phyloP scores from a whole-genome alignment of 2,797 vertebrate genomes.

The Phrynocephalus guinanensis region DNA sequence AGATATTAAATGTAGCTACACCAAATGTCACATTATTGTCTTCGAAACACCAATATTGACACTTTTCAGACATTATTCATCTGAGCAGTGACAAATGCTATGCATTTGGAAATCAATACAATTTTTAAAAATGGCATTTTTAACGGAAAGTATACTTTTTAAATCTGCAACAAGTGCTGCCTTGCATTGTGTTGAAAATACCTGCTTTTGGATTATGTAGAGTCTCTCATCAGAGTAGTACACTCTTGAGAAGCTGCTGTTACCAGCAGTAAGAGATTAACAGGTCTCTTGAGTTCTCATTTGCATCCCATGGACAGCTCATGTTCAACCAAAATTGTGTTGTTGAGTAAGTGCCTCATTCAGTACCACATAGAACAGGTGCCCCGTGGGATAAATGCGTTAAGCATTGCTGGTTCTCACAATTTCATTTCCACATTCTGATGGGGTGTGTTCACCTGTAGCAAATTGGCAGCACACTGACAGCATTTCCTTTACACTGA shows the following conservation, averaged over 20 bases:
- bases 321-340: neutral
- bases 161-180: neutral
- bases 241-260: neutral
- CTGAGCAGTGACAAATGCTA: neutral
- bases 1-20: neutral
- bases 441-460: constrained; percentile 34
- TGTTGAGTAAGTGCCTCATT: constrained; percentile 13
- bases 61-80: neutral
- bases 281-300: neutral
- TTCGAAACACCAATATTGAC: neutral
- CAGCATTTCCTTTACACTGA: constrained; percentile 13
- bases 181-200: neutral
- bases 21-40: neutral
- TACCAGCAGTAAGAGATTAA: neutral
- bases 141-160: neutral
- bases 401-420: constrained; percentile 41
- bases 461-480: constrained; percentile 30
- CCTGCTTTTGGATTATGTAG: neutral
- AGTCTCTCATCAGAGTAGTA: neutral
- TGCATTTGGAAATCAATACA: neutral
- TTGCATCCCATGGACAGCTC: neutral
- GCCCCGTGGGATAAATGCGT: constrained; percentile 36
- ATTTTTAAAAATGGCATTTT: no score
- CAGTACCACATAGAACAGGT: constrained; percentile 9
- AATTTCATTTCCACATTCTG: constrained; percentile 28